These are phyloP conservation scores for Sphenodon punctatus DNA, from an alignment of 2,797 vertebrate species.

Conservation along the genomic window DNA sequence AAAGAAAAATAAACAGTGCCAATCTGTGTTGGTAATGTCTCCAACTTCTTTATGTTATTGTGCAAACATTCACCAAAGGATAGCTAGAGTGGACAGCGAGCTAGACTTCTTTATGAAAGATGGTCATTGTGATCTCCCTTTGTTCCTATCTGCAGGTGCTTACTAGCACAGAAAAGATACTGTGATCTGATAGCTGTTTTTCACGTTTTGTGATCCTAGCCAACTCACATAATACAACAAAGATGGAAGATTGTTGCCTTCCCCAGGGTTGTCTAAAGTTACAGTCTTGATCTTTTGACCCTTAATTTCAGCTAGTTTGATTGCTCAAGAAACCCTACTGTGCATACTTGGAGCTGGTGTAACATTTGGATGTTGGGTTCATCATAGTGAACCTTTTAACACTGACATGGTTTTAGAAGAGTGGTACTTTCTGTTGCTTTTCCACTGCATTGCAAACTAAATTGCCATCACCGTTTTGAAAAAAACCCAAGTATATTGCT, in stretches of 20 bases:
- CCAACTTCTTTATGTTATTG: slow-evolving; percentile 15
- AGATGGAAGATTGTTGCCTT: slow-evolving; percentile 70
- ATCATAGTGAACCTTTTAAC: slow-evolving; percentile 55
- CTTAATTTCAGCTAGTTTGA: slow-evolving; percentile 75
- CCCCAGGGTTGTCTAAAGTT: slow-evolving; percentile 70
- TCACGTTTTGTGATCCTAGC: slow-evolving; percentile 66
- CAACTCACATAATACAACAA: slow-evolving; percentile 67
- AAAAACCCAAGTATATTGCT: slow-evolving; percentile 13
- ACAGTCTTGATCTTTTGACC: slow-evolving; percentile 73
- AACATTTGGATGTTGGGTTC: slow-evolving; percentile 62
- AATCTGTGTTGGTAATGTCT: not conserved
- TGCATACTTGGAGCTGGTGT: slow-evolving; percentile 59
- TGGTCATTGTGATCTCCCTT: slow-evolving; percentile 64
- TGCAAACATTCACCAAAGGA: slow-evolving; percentile 22
- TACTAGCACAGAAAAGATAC: slow-evolving; percentile 65
- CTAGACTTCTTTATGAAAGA: slow-evolving; percentile 50
- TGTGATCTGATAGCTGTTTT: slow-evolving; percentile 72
- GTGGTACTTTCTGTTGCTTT: slow-evolving; percentile 19
- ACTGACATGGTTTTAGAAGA: slow-evolving; percentile 40
- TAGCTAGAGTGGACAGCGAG: not conserved
- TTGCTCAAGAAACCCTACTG: slow-evolving; percentile 68
- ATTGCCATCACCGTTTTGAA: not conserved
- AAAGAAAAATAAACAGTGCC: not conserved
- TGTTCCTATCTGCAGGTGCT: slow-evolving; percentile 71
- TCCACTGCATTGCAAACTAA: slow-evolving; percentile 36